These are phyloP conservation scores for Drosophila quadrilineata DNA, from an alignment of 1,140 invertebrate genomes.

Conservation along the genomic window DNA sequence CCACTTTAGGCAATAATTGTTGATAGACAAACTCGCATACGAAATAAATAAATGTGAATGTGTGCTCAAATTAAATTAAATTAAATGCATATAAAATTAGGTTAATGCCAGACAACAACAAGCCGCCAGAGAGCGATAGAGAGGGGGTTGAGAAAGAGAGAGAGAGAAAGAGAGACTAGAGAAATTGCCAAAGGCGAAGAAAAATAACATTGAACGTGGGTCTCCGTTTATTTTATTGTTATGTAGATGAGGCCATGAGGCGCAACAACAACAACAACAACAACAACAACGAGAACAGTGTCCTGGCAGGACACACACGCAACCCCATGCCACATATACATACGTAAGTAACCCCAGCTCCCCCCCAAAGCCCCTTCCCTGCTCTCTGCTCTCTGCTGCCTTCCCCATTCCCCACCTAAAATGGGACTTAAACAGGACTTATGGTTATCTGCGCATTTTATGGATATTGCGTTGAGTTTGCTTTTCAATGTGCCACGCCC, in stretches of 20 bases:
- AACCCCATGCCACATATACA: conserved; percentile 30
- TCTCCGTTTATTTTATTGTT: conserved; percentile 77
- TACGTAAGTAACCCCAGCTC: conserved; percentile 14
- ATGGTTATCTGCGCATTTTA: conserved; percentile 81
- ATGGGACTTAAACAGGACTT: conserved; percentile 79
- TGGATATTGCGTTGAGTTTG: conserved; percentile 71
- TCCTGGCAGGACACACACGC: conserved; percentile 51
- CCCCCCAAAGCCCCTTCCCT: neutral
- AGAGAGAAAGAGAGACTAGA: neutral
- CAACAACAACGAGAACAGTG: too few species aligned
- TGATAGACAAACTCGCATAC: conserved; percentile 7
- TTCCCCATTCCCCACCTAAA: conserved; percentile 10
- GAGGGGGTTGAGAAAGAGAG: too few species aligned
- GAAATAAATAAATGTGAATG: conserved; percentile 23
- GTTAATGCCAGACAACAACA: conserved; percentile 52
- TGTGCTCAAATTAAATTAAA: conserved; percentile 80
- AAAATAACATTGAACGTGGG: conserved; percentile 16
- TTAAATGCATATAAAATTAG: conserved; percentile 79
- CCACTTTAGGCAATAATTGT: too few species aligned
- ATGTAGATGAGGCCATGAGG: conserved; percentile 69
- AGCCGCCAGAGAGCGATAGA: conserved; percentile 17
- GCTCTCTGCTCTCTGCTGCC: neutral
- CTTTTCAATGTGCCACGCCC: conserved; percentile 40
- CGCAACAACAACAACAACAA: conserved; percentile 25
- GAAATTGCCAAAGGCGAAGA: neutral